These are phyloP conservation scores for Vanessa cardui DNA, from an alignment of 2,888 invertebrate species.

Conservation along the genomic window DNA sequence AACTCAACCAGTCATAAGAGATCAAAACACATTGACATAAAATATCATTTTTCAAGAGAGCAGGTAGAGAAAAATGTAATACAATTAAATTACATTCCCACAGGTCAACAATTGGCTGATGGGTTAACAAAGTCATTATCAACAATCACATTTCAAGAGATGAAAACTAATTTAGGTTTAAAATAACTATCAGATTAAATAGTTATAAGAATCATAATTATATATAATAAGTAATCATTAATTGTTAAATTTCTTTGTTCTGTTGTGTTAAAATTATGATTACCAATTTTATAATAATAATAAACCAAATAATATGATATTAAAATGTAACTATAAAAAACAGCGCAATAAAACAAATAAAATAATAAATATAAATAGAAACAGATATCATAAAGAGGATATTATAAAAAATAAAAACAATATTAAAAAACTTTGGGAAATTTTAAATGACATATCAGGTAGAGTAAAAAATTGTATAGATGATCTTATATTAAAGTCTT, in stretches of 20 bases:
- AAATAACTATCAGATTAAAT: constrained; percentile 4
- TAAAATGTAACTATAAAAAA: too few species aligned
- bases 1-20: constrained; percentile 44
- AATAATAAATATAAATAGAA: too few species aligned
- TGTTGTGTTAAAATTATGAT: neutral
- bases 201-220: neutral
- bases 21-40: constrained; percentile 52
- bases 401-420: too few species aligned
- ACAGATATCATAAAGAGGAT: too few species aligned
- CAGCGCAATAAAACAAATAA: too few species aligned
- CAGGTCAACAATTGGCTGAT: constrained; percentile 39
- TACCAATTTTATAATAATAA: neutral
- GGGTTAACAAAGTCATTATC: constrained; percentile 28
- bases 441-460: too few species aligned
- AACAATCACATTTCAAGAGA: constrained; percentile 11
- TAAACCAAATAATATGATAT: too few species aligned
- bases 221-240: neutral
- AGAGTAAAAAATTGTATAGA: too few species aligned
- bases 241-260: neutral
- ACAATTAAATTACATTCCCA: constrained; percentile 39
- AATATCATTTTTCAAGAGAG: constrained; percentile 41
- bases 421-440: too few species aligned
- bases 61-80: constrained; percentile 39
- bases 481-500: too few species aligned
- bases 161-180: constrained; percentile 19